Conservation (phyloP, 1,140 invertebrate genomes). For the Pinna nobilis region DNA sequence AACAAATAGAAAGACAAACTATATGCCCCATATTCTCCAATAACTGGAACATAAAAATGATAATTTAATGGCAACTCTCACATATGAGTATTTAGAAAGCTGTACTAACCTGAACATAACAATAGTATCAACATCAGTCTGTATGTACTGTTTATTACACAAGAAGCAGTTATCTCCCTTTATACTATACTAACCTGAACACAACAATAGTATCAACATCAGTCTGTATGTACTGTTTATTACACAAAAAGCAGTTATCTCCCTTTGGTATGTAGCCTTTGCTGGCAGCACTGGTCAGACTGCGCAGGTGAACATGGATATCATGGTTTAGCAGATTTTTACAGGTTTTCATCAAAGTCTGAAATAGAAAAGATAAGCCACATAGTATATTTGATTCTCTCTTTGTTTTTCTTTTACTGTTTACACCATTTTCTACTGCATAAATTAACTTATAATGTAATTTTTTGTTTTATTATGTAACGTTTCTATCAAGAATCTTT, state of each 20-base stretch:
- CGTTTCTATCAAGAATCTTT: too few relatives aligned
- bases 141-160: slow-evolving; percentile 66
- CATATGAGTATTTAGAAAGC: too few relatives aligned
- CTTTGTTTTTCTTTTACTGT: too few relatives aligned
- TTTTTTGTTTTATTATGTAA: too few relatives aligned
- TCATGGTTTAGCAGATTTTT: slow-evolving; percentile 75
- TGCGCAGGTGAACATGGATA: slow-evolving; percentile 70
- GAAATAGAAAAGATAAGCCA: too few relatives aligned
- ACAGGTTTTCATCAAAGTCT: slow-evolving; percentile 74
- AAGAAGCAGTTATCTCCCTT: slow-evolving; percentile 67
- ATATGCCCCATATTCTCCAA: too few relatives aligned
- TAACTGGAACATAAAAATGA: too few relatives aligned
- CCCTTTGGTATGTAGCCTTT: slow-evolving; percentile 67
- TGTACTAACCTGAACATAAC: slow-evolving; percentile 72
- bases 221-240: slow-evolving; percentile 56
- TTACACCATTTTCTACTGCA: too few relatives aligned
- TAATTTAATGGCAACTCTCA: too few relatives aligned
- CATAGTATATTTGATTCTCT: too few relatives aligned
- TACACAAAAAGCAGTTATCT: slow-evolving; percentile 70
- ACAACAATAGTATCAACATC: slow-evolving; percentile 65
- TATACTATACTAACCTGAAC: slow-evolving; percentile 68
- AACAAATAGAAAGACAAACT: too few relatives aligned
- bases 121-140: slow-evolving; percentile 57
- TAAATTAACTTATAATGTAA: too few relatives aligned
- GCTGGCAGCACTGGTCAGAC: slow-evolving; percentile 65